Base-by-base conservation (phyloP, 1,140 invertebrate genomes). In the Drosophila tristis region DNA sequence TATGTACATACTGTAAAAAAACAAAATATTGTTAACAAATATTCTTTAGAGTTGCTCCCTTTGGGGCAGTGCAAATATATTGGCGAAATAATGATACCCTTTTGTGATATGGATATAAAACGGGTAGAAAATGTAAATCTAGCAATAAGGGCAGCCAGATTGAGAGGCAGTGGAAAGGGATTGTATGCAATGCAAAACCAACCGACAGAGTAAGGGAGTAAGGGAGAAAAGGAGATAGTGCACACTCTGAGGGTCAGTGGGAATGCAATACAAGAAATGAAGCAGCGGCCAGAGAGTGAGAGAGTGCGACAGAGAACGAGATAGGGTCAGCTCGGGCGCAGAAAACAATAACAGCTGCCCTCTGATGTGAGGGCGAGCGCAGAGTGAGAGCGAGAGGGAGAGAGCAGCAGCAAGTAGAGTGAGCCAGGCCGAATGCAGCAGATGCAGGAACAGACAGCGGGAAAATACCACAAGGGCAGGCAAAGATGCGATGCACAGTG, bases 331-430 rank as follows among this genome's bases (percentile, higher is more conserved):
- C 55, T 58, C 43, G 42, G 44, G 25, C 43, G 44, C 56, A 8
- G 16, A 7, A 54, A 73, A 42, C 43, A 45, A 70, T 47, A 75
- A 75, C 72, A 75, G 72, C 72, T 75, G 71, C 72, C 75, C 55
- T 51, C 39, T 31, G 49, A 31, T 57, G 15, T 47, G 50, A 35
- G 29, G 15, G 9, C 9, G 20, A 26, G 20, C 20, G 16, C 16
- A 16, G 50, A 31, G 25, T 31, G 29, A 23, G 35, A n/a, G 39
- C 47, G 1, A 0, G 39, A 71, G 66, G 66, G 48, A 51, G 39
- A 44, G 26, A 59, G 54, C 62, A 49, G 29, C 31, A 57, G 23
- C 16, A 42, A 16, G 16, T 4, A 23, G 25, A 20, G 16, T 16
- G 16, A 25, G 16, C 9, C 47, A 23, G 47, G 47, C 23, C 23